These are phyloP conservation scores for Myoxocephalus aenaeus DNA, from an alignment of 2,797 vertebrate species.

Conservation along the genomic window DNA sequence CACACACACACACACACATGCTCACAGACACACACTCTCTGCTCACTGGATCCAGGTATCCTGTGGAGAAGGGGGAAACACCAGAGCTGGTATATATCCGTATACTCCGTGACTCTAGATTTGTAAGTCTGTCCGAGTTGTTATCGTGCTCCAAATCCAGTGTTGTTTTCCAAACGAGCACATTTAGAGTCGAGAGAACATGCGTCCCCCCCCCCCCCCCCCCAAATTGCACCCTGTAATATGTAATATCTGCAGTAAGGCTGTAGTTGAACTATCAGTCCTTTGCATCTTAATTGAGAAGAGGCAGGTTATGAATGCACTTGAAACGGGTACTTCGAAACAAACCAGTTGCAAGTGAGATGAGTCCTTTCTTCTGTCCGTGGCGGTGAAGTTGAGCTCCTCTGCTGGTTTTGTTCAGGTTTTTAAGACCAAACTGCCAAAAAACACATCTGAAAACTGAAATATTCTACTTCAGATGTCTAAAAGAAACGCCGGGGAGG, in stretches of 20 bases:
- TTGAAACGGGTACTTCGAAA: conserved; percentile 88
- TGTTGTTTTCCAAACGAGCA: conserved; percentile 43
- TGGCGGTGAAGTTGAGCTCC: conserved; percentile 54
- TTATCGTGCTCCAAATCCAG: conserved; percentile 34
- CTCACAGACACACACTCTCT: neutral
- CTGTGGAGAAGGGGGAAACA: conserved; percentile 47
- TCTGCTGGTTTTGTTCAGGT: conserved; percentile 71
- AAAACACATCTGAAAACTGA: conserved; percentile 36
- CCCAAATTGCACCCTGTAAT: neutral
- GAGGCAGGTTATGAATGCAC: conserved; percentile 82
- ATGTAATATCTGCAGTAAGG: conserved; percentile 54
- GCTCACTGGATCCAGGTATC: conserved; percentile 64
- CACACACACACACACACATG: conserved; percentile 22
- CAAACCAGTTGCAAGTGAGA: conserved; percentile 76
- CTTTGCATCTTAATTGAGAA: conserved; percentile 82
- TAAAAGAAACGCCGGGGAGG: conserved; percentile 44
- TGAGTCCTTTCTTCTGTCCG: conserved; percentile 56
- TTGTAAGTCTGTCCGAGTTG: conserved; percentile 46
- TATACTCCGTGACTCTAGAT: conserved; percentile 64
- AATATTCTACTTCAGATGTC: conserved; percentile 48
- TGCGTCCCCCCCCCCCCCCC: neutral
- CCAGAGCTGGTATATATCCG: conserved; percentile 42
- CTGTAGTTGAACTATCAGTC: conserved; percentile 62
- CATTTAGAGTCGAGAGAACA: conserved; percentile 42
- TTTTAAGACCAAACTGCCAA: conserved; percentile 82